Percentiles rank a stretch among this genome's conserved stretches.
Evolutionary conservation across 2,888 invertebrate genomes (phyloP).

Genomic region (Melipona bicolor): DNA sequence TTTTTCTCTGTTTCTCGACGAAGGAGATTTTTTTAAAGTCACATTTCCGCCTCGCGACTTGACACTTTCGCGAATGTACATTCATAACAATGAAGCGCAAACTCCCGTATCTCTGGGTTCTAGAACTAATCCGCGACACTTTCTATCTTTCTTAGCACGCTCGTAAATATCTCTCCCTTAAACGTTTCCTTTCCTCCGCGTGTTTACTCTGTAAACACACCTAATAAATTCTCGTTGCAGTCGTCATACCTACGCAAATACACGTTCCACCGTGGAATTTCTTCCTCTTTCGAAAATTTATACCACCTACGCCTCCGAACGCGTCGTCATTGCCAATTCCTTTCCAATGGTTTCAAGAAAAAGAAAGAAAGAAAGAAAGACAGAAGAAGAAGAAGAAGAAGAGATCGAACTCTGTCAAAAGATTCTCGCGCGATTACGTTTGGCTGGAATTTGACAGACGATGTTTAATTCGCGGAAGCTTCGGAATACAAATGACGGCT

Average conservation of each 20-base stretch:
- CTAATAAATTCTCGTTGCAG: conserved; percentile 52
- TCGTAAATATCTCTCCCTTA: conserved; percentile 56
- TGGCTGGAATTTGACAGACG: not conserved
- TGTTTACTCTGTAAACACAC: conserved; percentile 54
- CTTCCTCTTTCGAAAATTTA: conserved; percentile 1
- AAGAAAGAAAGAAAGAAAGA: not conserved
- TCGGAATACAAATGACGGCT: conserved; percentile 19
- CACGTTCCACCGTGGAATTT: conserved; percentile 19
- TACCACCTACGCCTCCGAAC: not conserved
- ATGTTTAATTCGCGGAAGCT: not conserved
- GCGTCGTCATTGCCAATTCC: not conserved
- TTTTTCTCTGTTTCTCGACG: too few species aligned
- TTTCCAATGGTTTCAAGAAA: not conserved
- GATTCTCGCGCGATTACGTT: not conserved
- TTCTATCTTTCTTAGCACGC: conserved; percentile 53
- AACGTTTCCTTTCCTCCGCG: conserved; percentile 44
- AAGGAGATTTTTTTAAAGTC: not conserved
- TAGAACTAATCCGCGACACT: conserved; percentile 44
- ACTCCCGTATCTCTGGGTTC: conserved; percentile 14
- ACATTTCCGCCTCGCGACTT: not conserved
- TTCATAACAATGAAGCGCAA: conserved; percentile 23
- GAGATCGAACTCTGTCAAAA: not conserved
- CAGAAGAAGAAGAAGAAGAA: not conserved
- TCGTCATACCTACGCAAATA: conserved; percentile 50
- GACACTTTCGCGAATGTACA: not conserved